phyloP scores from a whole-genome alignment of 23 tunicate species.

The Trididemnum nubilum region DNA sequence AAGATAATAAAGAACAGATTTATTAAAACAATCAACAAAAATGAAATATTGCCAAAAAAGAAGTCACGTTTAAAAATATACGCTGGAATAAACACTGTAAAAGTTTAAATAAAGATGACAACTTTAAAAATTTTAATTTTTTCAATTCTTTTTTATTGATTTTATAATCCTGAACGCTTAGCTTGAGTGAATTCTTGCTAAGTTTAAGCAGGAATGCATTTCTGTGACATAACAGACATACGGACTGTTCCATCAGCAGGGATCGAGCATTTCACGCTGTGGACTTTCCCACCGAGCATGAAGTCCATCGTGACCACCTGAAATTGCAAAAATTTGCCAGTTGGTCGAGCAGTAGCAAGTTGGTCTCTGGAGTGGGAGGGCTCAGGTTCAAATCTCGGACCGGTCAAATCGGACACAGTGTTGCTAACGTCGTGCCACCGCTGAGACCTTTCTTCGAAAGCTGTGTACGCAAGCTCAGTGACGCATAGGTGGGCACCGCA shows the following conservation, averaged over 20 bases:
- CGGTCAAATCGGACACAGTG: not conserved
- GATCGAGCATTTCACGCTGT: conserved; percentile 31
- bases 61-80: too few species aligned
- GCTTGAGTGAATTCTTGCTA: too few species aligned
- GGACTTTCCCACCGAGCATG: conserved; percentile 21
- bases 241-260: conserved; percentile 36
- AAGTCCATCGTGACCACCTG: conserved; percentile 47
- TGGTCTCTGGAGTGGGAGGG: not conserved
- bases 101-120: too few species aligned
- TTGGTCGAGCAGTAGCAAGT: not conserved
- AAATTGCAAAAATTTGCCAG: not conserved
- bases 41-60: too few species aligned
- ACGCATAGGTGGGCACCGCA: not conserved
- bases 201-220: conserved; percentile 29
- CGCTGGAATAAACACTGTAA: too few species aligned
- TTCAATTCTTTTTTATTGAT: too few species aligned
- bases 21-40: too few species aligned
- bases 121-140: too few species aligned
- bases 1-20: too few species aligned
- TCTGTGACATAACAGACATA: conserved; percentile 40
- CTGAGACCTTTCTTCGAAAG: not conserved
- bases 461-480: not conserved
- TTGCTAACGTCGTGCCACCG: not conserved
- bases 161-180: too few species aligned
- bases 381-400: not conserved